phyloP scores from a whole-genome alignment of 2,888 invertebrate species.

The Agrilus biguttatus region DNA sequence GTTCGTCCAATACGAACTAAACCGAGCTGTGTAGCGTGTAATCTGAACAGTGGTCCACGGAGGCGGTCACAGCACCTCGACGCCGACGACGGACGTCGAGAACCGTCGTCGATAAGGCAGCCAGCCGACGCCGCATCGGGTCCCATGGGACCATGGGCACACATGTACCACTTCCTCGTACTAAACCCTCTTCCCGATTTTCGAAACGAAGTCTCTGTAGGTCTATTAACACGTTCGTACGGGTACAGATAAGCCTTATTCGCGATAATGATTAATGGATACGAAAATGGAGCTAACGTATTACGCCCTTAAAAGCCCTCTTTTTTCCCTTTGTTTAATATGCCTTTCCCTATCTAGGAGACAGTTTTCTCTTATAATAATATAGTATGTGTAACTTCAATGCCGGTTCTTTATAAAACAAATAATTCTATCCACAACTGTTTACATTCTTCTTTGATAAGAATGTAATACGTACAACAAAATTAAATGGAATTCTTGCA shows the following conservation, averaged over 20 bases:
- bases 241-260: constrained; percentile 19
- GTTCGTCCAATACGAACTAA: constrained; percentile 25
- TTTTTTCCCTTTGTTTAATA: not conserved
- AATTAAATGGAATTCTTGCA: too few relatives aligned
- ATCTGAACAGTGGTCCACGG: constrained; percentile 28
- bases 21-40: constrained; percentile 28
- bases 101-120: constrained; percentile 24
- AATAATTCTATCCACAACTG: too few relatives aligned
- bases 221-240: constrained; percentile 26
- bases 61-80: constrained; percentile 12
- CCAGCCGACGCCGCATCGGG: constrained; percentile 11
- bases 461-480: too few relatives aligned
- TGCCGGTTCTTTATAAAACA: too few relatives aligned
- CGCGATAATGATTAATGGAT: constrained; percentile 20
- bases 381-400: too few relatives aligned
- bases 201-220: constrained; percentile 18
- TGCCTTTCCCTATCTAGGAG: too few relatives aligned
- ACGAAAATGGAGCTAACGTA: constrained; percentile 9
- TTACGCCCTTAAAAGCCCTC: too few relatives aligned
- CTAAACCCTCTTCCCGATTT: constrained; percentile 17
- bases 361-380: too few relatives aligned
- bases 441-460: too few relatives aligned
- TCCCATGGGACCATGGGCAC: constrained; percentile 26
- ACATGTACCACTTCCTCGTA: constrained; percentile 30
- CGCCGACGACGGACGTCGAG: too few relatives aligned